These are phyloP conservation scores for Actinemys pallida DNA, from an alignment of 2,113 vertebrate genomes.

Conservation along the genomic window DNA sequence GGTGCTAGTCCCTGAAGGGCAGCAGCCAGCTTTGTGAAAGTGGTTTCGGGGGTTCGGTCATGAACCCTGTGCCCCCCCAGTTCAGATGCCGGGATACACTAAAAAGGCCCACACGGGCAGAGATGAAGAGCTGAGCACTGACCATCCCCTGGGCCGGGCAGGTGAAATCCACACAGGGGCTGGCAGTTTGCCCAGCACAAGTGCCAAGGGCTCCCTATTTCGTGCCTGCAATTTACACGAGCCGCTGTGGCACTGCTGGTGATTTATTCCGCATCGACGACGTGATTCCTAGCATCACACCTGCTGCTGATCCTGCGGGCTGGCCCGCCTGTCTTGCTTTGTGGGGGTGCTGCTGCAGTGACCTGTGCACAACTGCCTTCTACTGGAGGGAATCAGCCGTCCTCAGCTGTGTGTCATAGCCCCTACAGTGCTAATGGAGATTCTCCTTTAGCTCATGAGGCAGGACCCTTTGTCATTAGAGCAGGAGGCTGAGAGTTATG, in stretches of 20 bases:
- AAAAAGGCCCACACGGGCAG: background rate
- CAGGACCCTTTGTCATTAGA: background rate
- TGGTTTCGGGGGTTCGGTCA: background rate
- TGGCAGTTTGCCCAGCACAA: background rate
- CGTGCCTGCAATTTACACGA: no score
- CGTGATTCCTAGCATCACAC: background rate
- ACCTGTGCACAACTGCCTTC: background rate
- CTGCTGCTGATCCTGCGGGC: background rate
- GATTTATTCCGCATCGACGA: accelerated
- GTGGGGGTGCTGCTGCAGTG: background rate
- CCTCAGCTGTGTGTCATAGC: background rate
- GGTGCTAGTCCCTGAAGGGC: background rate
- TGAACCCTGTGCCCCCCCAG: background rate
- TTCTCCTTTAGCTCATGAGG: background rate
- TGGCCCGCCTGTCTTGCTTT: background rate
- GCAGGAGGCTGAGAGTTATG: background rate
- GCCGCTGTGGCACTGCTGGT: background rate
- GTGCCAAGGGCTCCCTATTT: no score
- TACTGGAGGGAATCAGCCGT: background rate
- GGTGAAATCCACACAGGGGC: background rate
- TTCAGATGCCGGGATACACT: background rate
- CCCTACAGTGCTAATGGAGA: background rate
- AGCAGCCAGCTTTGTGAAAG: background rate
- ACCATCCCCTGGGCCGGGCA: background rate
- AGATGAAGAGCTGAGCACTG: background rate